phyloP scores from a whole-genome alignment of 2,113 vertebrate species.

The Cygnus atratus region DNA sequence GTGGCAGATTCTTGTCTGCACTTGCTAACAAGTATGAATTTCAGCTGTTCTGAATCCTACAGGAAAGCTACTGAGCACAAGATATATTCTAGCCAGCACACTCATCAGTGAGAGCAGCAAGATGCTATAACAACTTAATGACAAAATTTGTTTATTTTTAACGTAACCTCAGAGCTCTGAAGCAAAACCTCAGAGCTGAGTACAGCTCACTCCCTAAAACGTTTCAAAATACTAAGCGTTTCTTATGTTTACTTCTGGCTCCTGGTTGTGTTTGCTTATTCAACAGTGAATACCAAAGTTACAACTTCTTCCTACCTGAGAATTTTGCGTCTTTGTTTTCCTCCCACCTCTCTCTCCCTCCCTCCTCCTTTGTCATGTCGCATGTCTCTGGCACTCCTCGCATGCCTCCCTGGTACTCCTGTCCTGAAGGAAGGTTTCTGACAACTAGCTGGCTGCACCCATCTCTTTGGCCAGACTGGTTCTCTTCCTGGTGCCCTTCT shows the following conservation, averaged over 20 bases:
- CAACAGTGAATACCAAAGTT: neutral
- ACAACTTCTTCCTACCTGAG: neutral
- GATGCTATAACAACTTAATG: constrained; percentile 2
- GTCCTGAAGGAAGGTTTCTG: neutral
- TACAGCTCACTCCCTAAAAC: neutral
- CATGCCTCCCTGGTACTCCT: neutral
- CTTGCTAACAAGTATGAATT: constrained; percentile 12
- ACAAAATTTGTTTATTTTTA: constrained; percentile 27
- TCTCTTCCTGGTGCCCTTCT: neutral
- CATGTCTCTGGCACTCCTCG: neutral
- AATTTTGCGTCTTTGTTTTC: neutral
- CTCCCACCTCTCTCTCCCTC: neutral
- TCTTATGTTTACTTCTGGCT: neutral
- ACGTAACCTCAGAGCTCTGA: neutral
- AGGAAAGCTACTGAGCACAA: neutral
- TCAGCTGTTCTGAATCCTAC: constrained; percentile 15
- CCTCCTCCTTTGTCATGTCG: neutral
- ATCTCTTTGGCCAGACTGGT: neutral
- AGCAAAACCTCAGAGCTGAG: neutral
- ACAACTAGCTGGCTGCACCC: neutral
- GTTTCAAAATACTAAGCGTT: neutral
- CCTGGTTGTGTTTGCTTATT: neutral
- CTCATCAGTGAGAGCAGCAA: neutral
- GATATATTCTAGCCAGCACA: neutral
- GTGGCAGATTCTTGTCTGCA: neutral